phyloP scores from a whole-genome alignment of 2,888 invertebrate genomes.

The Tanytarsus gracilentus region DNA sequence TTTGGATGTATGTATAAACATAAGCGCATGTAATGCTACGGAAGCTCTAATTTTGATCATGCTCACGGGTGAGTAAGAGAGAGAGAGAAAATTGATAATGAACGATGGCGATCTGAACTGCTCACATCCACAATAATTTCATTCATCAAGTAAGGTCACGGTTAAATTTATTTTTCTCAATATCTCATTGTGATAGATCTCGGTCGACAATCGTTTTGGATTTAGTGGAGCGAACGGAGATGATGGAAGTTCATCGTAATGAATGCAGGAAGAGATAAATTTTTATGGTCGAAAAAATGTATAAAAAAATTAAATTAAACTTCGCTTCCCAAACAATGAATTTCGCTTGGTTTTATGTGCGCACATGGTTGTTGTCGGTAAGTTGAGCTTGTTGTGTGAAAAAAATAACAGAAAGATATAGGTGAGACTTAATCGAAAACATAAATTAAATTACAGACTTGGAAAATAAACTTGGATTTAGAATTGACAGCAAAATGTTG shows the following conservation, averaged over 20 bases:
- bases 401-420: not conserved
- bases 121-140: not conserved
- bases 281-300: conserved; percentile 10
- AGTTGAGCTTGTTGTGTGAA: too few relatives aligned
- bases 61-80: conserved; percentile 13
- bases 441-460: conserved; percentile 1
- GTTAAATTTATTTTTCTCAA: conserved; percentile 18
- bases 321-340: not conserved
- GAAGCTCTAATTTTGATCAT: conserved; percentile 16
- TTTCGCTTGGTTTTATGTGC: too few relatives aligned
- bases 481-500: too few relatives aligned
- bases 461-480: too few relatives aligned
- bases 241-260: conserved; percentile 11
- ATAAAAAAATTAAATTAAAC: not conserved
- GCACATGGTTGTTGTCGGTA: too few relatives aligned
- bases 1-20: not conserved
- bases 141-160: conserved; percentile 24
- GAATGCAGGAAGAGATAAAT: conserved; percentile 14
- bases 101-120: not conserved
- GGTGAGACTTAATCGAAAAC: conserved; percentile 7
- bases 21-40: not conserved
- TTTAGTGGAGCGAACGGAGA: not conserved
- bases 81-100: conserved; percentile 18
- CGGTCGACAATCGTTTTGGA: too few relatives aligned
- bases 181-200: conserved; percentile 6